phyloP scores from a whole-genome alignment of 2,888 invertebrate genomes.

The Drosophila multiciliata region DNA sequence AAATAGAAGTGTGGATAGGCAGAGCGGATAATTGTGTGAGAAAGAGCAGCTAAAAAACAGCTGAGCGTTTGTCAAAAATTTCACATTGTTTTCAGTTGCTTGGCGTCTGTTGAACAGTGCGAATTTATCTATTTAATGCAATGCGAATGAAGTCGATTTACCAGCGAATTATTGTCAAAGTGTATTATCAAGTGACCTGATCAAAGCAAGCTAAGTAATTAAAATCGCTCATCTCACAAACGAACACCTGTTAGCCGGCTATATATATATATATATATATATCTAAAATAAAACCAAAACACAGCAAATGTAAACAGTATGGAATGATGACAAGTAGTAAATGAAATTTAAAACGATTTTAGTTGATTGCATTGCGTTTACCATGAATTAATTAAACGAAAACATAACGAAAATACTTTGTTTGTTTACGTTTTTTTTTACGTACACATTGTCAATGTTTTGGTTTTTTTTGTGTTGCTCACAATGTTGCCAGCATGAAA shows the following conservation, averaged over 20 bases:
- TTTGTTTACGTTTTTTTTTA: conserved; percentile 38
- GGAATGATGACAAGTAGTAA: not conserved
- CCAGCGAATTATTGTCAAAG: not conserved
- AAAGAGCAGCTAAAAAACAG: conserved; percentile 56
- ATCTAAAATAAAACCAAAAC: not conserved
- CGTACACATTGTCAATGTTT: conserved; percentile 23
- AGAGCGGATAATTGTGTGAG: not conserved
- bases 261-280: not conserved
- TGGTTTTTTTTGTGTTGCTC: conserved; percentile 25
- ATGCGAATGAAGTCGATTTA: not conserved
- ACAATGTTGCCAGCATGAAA: conserved; percentile 61
- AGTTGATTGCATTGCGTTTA: conserved; percentile 13
- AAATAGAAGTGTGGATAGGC: conserved; percentile 1
- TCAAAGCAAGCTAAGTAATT: not conserved
- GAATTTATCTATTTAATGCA: conserved; percentile 12
- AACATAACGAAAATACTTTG: conserved; percentile 16
- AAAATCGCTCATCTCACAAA: not conserved
- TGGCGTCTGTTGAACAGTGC: conserved; percentile 30
- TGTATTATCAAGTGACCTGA: too few species aligned
- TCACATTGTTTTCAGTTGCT: conserved; percentile 44
- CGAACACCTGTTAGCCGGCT: conserved; percentile 59
- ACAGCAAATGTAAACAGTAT: not conserved
- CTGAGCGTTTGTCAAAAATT: conserved; percentile 44
- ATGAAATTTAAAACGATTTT: conserved; percentile 10
- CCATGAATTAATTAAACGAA: conserved; percentile 33